Base-by-base conservation (phyloP, 1,140 invertebrate genomes). In the Lepidurus couesii region DNA sequence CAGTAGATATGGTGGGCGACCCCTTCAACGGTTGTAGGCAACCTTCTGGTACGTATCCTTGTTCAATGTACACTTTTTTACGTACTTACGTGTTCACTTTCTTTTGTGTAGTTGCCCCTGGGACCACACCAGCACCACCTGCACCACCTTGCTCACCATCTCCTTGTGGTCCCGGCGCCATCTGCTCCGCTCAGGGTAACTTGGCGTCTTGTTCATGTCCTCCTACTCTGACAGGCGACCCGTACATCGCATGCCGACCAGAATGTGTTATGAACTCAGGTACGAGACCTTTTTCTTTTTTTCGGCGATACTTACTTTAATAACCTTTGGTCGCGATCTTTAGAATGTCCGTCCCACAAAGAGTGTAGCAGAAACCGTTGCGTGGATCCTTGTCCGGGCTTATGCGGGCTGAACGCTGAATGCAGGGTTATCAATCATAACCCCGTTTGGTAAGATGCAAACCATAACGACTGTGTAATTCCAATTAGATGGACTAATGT, bases 381-480 rank as follows among this genome's bases (percentile, higher is more conserved):
- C 83, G 87, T 88, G 1, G 91, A 94, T 84, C 92, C 92, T 26
- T 94, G 92, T 81, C 90, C 90, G 16, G 91, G 90, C 79, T 89
- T 89, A 44, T 94, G 92, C 84, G 92, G 92, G 21, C 83, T 86
- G 5, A 91, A 93, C 83, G 90, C 92, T n/a, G 86, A 90, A 77
- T 93, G 92, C 82, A 85, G 87, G 77, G 90, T 92, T 13, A 85
- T 91, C 47, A 92, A 90, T 73, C 94, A 96, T 82, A 88, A 88
- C 79, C 83, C 92, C 93, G 80, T 89, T 90, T 80, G 90, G 83
- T 84, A 86, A 16, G 96, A 94, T 83, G 90, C 91, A 81, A 81
- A 86, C 53, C 93, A 92, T 1, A 95, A 90, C 83, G 90, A 90
- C 81, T 93, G 93, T 0, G 91, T 95, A 86, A 89, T 93, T 1